These are phyloP conservation scores for Xyrauchen texanus DNA, from an alignment of 2,113 vertebrate species.

Conservation along the genomic window DNA sequence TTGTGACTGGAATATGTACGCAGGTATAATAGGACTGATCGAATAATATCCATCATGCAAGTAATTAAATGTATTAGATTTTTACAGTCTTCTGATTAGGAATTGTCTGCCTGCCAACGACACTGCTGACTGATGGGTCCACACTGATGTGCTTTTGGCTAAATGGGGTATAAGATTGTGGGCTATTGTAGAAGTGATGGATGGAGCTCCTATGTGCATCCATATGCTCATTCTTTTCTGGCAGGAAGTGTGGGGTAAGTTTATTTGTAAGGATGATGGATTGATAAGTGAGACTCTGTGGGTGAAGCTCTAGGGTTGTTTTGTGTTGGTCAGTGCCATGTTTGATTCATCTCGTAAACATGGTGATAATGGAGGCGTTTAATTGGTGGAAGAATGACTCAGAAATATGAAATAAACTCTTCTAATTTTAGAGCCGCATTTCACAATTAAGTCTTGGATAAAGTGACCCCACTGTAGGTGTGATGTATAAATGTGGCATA, in stretches of 20 bases:
- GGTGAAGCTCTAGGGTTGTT: conserved; percentile 25
- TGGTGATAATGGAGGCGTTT: not conserved
- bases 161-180: conserved; percentile 40
- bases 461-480: conserved; percentile 6
- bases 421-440: not conserved
- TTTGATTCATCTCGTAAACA: conserved; percentile 3
- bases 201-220: conserved; percentile 25
- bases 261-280: conserved; percentile 35
- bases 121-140: conserved; percentile 16
- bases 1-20: too few relatives aligned
- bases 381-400: conserved; percentile 14
- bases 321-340: conserved; percentile 6
- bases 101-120: conserved; percentile 8
- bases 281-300: conserved; percentile 34
- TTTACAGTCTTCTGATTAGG: conserved; percentile 3
- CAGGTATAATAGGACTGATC: too few relatives aligned
- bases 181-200: conserved; percentile 37
- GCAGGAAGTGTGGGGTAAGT: conserved; percentile 29
- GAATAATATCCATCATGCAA: conserved; percentile 11
- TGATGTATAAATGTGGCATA: not conserved
- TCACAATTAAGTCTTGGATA: not conserved
- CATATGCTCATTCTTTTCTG: conserved; percentile 30
- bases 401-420: not conserved
- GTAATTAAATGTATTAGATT: conserved; percentile 27
- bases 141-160: conserved; percentile 11